Base-by-base conservation (phyloP, 2,888 invertebrate species). In the Abrostola triplasia region DNA sequence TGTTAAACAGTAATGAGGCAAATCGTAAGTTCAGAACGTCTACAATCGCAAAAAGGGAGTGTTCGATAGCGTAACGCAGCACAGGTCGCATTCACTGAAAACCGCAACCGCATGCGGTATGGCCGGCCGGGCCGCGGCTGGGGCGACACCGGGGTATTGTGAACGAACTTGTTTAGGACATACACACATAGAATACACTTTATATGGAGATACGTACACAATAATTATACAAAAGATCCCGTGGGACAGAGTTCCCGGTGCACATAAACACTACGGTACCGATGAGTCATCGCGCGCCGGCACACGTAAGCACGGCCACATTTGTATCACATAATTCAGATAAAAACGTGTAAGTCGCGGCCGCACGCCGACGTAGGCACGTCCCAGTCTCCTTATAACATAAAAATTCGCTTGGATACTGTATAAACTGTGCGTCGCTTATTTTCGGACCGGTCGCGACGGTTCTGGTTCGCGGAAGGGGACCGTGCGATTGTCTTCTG, bases 211-310 rank as follows among this genome's bases (percentile, higher is more conserved):
- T 75, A 79, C 81, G 66, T 77, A 79, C 83, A 77, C 61, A 70
- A 59, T 58, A 50, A 66, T 82, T 67, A 81, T 66, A 71, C 52
- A 69, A 72, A 72, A 74, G 53, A 79, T 79, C 71, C 65, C 65
- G 72, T 71, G 67, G 71, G 69, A 73, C 65, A 64, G 62, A 58
- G 80, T 71, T 80, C 66, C 79, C 79, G 75, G 74, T 81, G 67
- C 80, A 82, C 84, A 77, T 80, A 81, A 84, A 84, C 85, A 84
- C 83, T 79, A 72, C 69, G 74, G 66, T 73, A 69, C 65, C 73
- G 71, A 76, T 87, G 87, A 87, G 79, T 86, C 87, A 88, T 82
- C 84, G 80, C 81, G 81, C 81, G 64, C 83, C 82, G 72, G 60
- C 73, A 79, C 81, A 84, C 79, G 86, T 82, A 82, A 74, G 82